Evolutionary conservation across 2,113 vertebrate genomes (phyloP).

Genomic region (Oceanites oceanicus): DNA sequence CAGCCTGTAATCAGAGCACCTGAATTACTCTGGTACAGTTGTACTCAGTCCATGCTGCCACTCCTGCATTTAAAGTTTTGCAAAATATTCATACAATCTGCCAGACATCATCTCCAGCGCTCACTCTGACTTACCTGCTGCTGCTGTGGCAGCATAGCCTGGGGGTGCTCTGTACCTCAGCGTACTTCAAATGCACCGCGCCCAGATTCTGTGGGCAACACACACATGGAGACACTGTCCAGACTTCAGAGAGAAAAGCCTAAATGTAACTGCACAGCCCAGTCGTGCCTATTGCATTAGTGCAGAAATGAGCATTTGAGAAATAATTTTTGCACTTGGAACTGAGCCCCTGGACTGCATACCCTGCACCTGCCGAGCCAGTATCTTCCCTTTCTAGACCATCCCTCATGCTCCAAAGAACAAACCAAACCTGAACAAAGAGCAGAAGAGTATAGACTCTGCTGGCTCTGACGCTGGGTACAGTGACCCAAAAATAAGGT

Average conservation of each 20-base stretch:
- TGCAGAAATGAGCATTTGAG: not conserved
- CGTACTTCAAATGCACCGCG: not conserved
- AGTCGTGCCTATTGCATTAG: not conserved
- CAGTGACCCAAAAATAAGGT: not conserved
- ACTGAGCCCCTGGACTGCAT: not conserved
- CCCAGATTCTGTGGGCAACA: not conserved
- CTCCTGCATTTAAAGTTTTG: not conserved
- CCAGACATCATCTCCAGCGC: not conserved
- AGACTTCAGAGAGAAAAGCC: not conserved
- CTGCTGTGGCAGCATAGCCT: not conserved
- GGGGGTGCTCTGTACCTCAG: not conserved
- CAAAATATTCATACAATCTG: not conserved
- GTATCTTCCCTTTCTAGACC: not conserved
- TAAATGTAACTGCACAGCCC: not conserved
- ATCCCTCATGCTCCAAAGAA: not conserved
- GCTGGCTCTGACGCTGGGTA: not conserved
- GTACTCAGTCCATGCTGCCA: not conserved
- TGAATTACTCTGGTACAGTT: not conserved
- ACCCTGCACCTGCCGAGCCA: not conserved
- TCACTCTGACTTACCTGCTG: not conserved
- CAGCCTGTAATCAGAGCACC: not conserved
- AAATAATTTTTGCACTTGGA: not conserved
- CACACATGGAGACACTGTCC: not conserved
- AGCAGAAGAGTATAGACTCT: not conserved
- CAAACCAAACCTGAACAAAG: not conserved